phyloP scores from a whole-genome alignment of 2,113 vertebrate genomes.

The Myotis yumanensis region DNA sequence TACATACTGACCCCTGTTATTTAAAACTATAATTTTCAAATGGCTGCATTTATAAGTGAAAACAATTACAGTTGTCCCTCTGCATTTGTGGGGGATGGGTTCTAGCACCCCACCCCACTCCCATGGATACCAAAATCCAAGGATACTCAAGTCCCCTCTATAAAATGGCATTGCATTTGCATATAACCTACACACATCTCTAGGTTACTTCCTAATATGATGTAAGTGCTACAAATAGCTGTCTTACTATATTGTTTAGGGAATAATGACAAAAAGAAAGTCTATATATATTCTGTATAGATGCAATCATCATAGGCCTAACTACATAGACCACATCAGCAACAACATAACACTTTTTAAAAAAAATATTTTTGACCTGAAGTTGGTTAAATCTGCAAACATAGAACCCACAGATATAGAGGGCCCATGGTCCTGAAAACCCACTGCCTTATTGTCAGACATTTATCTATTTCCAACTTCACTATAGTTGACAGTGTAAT shows the following conservation, averaged over 20 bases:
- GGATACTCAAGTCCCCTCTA: background rate
- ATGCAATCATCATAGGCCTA: background rate
- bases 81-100: background rate
- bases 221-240: background rate
- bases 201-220: background rate
- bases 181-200: background rate
- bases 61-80: background rate
- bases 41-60: background rate
- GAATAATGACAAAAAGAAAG: background rate
- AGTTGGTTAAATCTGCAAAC: background rate
- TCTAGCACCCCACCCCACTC: background rate
- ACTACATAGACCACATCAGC: background rate
- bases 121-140: background rate
- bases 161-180: background rate
- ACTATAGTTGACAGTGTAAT: background rate
- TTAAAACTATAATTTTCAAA: slow-evolving; percentile 38
- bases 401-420: background rate
- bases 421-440: background rate
- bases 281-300: too few relatives aligned
- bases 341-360: background rate
- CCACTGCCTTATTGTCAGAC: background rate
- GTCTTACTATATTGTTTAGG: background rate
- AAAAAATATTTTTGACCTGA: background rate
- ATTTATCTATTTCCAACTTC: slow-evolving; percentile 5
- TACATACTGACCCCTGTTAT: background rate